These are phyloP conservation scores for Parambassis ranga DNA, from an alignment of 2,797 vertebrate species.

Conservation along the genomic window DNA sequence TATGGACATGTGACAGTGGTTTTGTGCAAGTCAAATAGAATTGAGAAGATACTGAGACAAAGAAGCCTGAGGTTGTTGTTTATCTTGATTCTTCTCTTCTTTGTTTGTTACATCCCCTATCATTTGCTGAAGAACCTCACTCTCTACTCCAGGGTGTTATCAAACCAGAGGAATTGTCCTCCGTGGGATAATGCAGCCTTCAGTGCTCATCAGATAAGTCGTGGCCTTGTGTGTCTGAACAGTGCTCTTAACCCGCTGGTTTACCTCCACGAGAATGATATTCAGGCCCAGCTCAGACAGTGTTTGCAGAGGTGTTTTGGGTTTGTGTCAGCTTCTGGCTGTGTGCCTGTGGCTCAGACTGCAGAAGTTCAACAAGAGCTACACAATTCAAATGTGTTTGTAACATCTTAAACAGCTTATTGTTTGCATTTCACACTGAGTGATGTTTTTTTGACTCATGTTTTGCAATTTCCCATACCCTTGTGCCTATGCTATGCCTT, in stretches of 20 bases:
- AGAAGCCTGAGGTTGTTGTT: conserved; percentile 75
- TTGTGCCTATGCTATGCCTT: too few species aligned
- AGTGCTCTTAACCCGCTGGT: conserved; percentile 84
- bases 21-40: conserved; percentile 58
- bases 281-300: conserved; percentile 16
- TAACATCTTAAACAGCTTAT: too few species aligned
- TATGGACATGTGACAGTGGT: conserved; percentile 78
- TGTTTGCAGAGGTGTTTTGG: background rate
- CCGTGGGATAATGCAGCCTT: conserved; percentile 64
- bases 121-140: conserved; percentile 82
- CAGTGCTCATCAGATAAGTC: conserved; percentile 77
- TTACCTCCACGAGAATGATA: conserved; percentile 74
- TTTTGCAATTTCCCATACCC: too few species aligned
- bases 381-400: too few species aligned
- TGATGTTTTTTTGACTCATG: too few species aligned
- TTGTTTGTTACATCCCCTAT: conserved; percentile 83
- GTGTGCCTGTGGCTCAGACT: too few species aligned
- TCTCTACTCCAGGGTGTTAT: conserved; percentile 68
- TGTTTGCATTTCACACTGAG: too few species aligned
- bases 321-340: too few species aligned
- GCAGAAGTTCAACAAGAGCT: too few species aligned
- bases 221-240: conserved; percentile 83
- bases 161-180: conserved; percentile 19
- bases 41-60: conserved; percentile 63
- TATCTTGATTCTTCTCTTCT: conserved; percentile 80